Conservation (phyloP, 2,888 invertebrate species). For the Drosophila borealis region DNA sequence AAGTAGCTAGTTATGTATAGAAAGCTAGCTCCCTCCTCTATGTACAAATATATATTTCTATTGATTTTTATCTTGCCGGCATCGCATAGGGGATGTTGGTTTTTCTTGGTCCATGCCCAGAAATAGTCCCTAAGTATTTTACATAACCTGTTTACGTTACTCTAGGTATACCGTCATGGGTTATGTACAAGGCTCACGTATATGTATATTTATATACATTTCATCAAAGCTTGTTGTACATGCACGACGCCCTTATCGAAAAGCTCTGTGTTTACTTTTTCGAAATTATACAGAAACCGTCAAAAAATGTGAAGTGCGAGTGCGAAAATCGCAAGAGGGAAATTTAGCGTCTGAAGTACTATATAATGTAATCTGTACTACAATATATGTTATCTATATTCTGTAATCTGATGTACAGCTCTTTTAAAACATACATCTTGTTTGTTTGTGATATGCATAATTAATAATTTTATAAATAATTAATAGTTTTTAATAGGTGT, state of each 20-base stretch:
- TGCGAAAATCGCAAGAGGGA: background rate
- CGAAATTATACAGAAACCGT: slow-evolving; percentile 45
- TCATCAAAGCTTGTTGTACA: slow-evolving; percentile 55
- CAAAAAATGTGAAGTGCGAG: slow-evolving; percentile 1
- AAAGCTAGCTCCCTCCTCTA: slow-evolving; percentile 28
- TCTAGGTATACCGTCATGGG: slow-evolving; percentile 6
- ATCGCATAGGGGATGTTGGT: slow-evolving; percentile 67
- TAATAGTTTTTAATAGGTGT: background rate
- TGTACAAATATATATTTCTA: slow-evolving; percentile 46
- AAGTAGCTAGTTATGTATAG: slow-evolving; percentile 30
- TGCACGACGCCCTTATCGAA: slow-evolving; percentile 67
- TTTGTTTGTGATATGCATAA: background rate
- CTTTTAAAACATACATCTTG: no score
- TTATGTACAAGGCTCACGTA: background rate
- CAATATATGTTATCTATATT: no score
- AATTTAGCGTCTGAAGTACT: background rate
- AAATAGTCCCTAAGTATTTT: slow-evolving; percentile 42
- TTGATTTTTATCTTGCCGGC: slow-evolving; percentile 78
- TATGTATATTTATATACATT: slow-evolving; percentile 4
- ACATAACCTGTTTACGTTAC: slow-evolving; percentile 36
- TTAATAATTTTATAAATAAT: background rate
- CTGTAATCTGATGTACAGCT: no score
- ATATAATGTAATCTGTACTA: no score
- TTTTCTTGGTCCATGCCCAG: slow-evolving; percentile 40
- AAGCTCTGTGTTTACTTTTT: slow-evolving; percentile 67